Evolutionary conservation across 2,797 vertebrate genomes (phyloP), one percentile per base, ranked within the genome.

Genomic region (Antennarius maculatus): DNA sequence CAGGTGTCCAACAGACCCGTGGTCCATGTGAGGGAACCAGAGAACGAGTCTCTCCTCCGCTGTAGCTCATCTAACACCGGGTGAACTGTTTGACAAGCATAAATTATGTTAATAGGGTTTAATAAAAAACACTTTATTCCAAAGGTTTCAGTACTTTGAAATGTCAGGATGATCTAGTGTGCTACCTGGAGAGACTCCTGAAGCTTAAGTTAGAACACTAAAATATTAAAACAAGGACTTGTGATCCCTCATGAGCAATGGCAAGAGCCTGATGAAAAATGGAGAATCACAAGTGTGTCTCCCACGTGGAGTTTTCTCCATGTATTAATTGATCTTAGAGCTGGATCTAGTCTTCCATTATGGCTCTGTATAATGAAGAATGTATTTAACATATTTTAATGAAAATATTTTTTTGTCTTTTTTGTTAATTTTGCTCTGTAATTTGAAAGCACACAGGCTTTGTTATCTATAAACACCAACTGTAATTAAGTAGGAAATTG

Each of bases 61-160:
- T 62, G 5, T 5, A 57, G 66, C 72, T 77, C 74, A 61, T 69
- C 84, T 89, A 75, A 76, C 71, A 84, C 80, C 65, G 69, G 80
- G 80, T 79, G 71, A 75, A 60, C 65, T 45, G 74, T 78, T 81
- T 92, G 92, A 92, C 90, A 92, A 89, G 90, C 89, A 92, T 93
- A 92, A 93, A 92, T 93, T 91, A 93, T 91, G 86, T 90, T 93
- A 93, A 93, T 91, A 91, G 90, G 91, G 89, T 86, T 88, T 87
- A 91, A 91, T 92, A 93, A 93, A 94, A 92, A 92, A 91, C 92
- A 92, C 91, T 94, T 94, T 91, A 93, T 90, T 91, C 86, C 91
- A 92, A 90, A 92, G 89, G 92, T 92, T 90, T 90, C 80, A 88
- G 87, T 91, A 92, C 88, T 92, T 93, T 92, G 90, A 89, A 89